A percentile compares a stretch with the other conserved stretches of the same genome.
phyloP scores from a whole-genome alignment of 1,140 invertebrate genomes.

The Streblospio benedicti region DNA sequence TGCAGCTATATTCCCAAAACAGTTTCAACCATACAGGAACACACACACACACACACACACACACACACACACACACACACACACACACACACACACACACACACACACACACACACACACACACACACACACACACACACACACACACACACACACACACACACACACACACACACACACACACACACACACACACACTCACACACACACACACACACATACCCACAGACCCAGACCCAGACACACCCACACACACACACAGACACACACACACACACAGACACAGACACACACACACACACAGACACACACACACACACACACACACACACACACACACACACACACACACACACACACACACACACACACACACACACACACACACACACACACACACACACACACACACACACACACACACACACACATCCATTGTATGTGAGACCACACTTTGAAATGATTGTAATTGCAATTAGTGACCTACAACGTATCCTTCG shows the following conservation, averaged over 20 bases:
- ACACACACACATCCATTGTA: background rate
- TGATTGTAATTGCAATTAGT: too few species aligned
- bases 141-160: too few species aligned
- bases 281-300: slow-evolving; percentile 13
- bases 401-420: slow-evolving; percentile 12
- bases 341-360: slow-evolving; percentile 20
- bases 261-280: background rate
- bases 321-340: slow-evolving; percentile 15
- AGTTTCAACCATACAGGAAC: too few species aligned
- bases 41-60: too few species aligned
- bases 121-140: too few species aligned
- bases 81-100: too few species aligned
- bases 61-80: too few species aligned
- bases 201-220: background rate
- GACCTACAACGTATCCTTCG: too few species aligned
- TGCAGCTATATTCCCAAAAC: too few species aligned
- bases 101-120: too few species aligned
- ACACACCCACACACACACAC: slow-evolving; percentile 2
- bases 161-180: too few species aligned
- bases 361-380: slow-evolving; percentile 23
- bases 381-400: slow-evolving; percentile 19
- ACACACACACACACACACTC: too few species aligned
- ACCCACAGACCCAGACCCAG: slow-evolving; percentile 1
- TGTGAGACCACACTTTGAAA: background rate
- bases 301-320: slow-evolving; percentile 17